These are phyloP conservation scores for Scalopus aquaticus DNA, from an alignment of 2,113 vertebrate species.

Conservation along the genomic window DNA sequence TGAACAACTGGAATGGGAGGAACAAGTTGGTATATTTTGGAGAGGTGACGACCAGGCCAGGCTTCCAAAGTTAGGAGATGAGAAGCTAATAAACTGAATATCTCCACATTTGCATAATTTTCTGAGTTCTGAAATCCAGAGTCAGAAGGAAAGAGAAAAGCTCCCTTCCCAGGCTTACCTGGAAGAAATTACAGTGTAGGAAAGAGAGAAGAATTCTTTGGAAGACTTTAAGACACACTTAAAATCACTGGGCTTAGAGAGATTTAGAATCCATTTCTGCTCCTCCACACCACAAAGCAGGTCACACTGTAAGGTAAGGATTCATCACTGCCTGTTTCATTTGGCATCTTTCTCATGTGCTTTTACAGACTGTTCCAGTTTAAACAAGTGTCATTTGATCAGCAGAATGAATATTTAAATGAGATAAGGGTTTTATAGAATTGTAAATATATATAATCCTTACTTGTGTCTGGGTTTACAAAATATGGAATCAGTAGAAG, in stretches of 20 bases:
- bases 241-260: neutral
- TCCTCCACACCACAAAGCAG: neutral
- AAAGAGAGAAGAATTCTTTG: neutral
- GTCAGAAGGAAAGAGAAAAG: neutral
- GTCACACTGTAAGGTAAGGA: neutral
- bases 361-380: neutral
- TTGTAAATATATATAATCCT: neutral
- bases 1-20: neutral
- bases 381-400: neutral
- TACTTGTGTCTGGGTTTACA: slow-evolving; percentile 10
- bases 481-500: neutral
- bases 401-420: neutral
- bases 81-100: neutral
- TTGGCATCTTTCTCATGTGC: neutral
- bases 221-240: neutral
- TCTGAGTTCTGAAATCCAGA: neutral
- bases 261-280: neutral
- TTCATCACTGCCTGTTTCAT: neutral
- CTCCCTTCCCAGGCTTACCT: neutral
- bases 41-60: too few species aligned
- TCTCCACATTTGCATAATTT: neutral
- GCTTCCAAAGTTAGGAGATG: neutral
- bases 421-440: neutral
- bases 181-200: neutral
- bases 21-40: rapidly evolving